Base-by-base conservation (phyloP, 2,797 vertebrate species). In the Netta rufina region DNA sequence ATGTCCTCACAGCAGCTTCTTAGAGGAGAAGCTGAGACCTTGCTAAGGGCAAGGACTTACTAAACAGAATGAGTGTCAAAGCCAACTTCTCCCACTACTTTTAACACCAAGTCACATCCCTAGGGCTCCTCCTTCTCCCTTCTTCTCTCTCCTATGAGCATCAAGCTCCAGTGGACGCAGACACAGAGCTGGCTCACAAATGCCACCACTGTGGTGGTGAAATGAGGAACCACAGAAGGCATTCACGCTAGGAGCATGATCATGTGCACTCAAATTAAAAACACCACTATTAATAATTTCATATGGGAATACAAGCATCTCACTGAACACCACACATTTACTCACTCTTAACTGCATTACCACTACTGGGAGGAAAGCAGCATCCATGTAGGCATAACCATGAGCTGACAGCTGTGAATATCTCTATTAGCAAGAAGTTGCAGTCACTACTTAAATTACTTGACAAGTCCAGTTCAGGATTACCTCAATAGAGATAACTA, bases 111-210 rank as follows among this genome's bases (percentile, higher is more conserved):
- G 12, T 36, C n/a, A 49, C 33, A 49, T 53, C n/a, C 64, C 21
- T 1, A 21, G 15, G 27, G 60, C n/a, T n/a, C 9, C 16, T 21
- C 33, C 36, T 38, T 33, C 54, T 39, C 36, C 36, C 32, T 56
- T 49, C 60, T 53, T 51, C 57, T 36, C 28, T 25, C 18, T 21
- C 73, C 51, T 6, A 8, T 32, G 16, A 0, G 3, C 56, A 73
- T 18, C 41, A 7, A 1, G 13, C 74, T 38, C 69, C 53, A 7
- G 9, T 7, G 36, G 8, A 9, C 0, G 1, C 36, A 21, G 51
- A 9, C 41, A 8, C 41, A 3, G 25, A 12, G 47, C 65, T 20
- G 18, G 38, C 33, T 43, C 49, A n/a, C 18, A 60, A 24, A 36
- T 8, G n/a, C 22, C 19, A 30, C 47, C 3, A 1, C 17, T 5